Percentiles rank a stretch among this genome's conserved stretches.
These are phyloP conservation scores for Aegithalos caudatus DNA, from an alignment of 2,113 vertebrate species.

Conservation along the genomic window DNA sequence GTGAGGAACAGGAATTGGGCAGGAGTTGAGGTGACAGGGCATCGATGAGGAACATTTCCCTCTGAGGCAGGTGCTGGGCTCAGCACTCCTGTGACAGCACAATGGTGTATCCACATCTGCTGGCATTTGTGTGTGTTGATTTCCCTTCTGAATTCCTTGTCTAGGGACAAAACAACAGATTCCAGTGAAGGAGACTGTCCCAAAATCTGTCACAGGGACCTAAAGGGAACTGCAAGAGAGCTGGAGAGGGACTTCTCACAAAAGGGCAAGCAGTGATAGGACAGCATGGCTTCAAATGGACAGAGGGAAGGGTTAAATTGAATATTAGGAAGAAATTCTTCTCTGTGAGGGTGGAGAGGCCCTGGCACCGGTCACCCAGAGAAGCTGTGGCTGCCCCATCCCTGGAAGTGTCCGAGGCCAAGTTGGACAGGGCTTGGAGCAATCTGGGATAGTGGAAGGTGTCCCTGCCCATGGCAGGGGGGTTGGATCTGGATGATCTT, in stretches of 20 bases:
- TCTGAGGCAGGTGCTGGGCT: fast-evolving
- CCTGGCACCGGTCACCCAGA: neutral
- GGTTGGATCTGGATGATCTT: neutral
- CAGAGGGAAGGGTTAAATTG: neutral
- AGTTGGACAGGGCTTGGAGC: fast-evolving
- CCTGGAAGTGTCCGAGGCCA: neutral
- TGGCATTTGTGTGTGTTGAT: neutral
- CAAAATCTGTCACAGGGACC: neutral
- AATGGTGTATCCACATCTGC: neutral
- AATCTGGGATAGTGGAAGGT: neutral
- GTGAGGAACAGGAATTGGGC: neutral
- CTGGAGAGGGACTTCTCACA: neutral
- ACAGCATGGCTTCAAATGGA: neutral
- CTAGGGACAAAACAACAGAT: neutral
- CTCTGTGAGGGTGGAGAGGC: neutral
- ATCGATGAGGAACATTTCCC: neutral
- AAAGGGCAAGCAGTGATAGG: neutral
- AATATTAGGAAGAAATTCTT: neutral
- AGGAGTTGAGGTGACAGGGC: neutral
- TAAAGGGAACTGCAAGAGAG: neutral
- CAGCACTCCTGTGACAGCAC: fast-evolving
- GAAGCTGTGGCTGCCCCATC: neutral
- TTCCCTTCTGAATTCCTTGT: neutral
- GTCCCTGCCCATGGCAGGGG: neutral
- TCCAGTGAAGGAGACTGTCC: neutral